Evolutionary conservation across 2,888 invertebrate genomes (phyloP).

Genomic region (Drosophila anceps): DNA sequence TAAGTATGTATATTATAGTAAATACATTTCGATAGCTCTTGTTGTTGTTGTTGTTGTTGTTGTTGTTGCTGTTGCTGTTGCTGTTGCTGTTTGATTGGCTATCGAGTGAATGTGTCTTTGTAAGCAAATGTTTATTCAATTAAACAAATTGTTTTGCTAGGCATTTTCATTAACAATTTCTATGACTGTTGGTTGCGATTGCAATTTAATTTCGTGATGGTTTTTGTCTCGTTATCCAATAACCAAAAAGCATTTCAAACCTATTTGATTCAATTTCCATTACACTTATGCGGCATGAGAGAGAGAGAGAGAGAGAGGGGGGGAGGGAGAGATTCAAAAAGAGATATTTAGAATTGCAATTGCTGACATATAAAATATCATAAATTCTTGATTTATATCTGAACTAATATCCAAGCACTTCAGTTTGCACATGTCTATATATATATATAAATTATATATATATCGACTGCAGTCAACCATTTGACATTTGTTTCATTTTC

Average conservation of each 20-base stretch:
- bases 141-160: constrained; percentile 33
- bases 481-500: constrained; percentile 21
- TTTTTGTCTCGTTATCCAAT: constrained; percentile 18
- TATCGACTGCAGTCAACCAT: constrained; percentile 15
- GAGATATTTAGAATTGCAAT: constrained; percentile 1
- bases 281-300: not conserved
- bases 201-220: constrained; percentile 32
- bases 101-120: constrained; percentile 10
- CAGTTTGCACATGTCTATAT: not conserved
- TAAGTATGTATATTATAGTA: not conserved
- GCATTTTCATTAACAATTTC: constrained; percentile 29
- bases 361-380: constrained; percentile 22
- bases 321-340: not conserved
- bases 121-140: constrained; percentile 30
- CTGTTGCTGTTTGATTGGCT: constrained; percentile 6
- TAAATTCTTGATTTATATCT: constrained; percentile 18
- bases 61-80: not conserved
- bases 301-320: not conserved
- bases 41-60: constrained; percentile 2
- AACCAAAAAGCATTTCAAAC: constrained; percentile 27
- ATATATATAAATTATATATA: not conserved
- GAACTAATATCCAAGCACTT: constrained; percentile 5
- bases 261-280: constrained; percentile 13
- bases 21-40: not conserved
- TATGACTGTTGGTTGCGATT: constrained; percentile 17